phyloP scores from a whole-genome alignment of 2,888 invertebrate genomes.

The Scrobipalpa atriplicella region DNA sequence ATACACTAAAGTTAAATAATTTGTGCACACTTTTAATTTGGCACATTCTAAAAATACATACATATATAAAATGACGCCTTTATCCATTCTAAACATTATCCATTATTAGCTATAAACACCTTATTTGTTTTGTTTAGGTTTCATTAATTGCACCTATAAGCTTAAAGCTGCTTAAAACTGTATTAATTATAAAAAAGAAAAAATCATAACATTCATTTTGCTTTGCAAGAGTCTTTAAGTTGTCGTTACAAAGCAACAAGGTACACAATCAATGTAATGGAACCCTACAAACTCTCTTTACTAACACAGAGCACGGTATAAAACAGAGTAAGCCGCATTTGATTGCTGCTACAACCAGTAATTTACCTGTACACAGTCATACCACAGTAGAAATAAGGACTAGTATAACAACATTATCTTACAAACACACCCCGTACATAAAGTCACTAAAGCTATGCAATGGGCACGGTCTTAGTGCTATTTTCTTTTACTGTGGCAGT shows the following conservation, averaged over 20 bases:
- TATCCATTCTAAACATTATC: too few relatives aligned
- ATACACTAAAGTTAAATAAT: too few relatives aligned
- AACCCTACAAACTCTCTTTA: not conserved
- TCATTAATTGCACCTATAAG: not conserved
- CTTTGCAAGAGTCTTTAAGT: not conserved
- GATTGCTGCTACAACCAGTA: not conserved
- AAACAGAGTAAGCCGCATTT: constrained; percentile 8
- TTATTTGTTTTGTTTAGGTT: too few relatives aligned
- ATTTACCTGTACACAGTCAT: not conserved
- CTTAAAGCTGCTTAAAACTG: not conserved
- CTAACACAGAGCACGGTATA: not conserved
- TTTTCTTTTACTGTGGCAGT: not conserved
- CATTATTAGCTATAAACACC: too few relatives aligned
- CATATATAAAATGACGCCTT: not conserved
- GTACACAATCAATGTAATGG: constrained; percentile 9
- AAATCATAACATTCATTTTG: not conserved
- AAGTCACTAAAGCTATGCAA: too few relatives aligned
- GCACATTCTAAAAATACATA: too few relatives aligned
- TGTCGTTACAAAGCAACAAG: not conserved
- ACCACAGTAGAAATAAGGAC: not conserved
- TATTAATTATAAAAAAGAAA: not conserved
- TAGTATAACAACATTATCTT: too few relatives aligned
- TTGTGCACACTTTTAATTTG: too few relatives aligned
- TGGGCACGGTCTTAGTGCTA: too few relatives aligned
- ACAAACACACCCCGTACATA: too few relatives aligned